Conservation (phyloP, 2,797 vertebrate genomes). For the Takifugu rubripes region DNA sequence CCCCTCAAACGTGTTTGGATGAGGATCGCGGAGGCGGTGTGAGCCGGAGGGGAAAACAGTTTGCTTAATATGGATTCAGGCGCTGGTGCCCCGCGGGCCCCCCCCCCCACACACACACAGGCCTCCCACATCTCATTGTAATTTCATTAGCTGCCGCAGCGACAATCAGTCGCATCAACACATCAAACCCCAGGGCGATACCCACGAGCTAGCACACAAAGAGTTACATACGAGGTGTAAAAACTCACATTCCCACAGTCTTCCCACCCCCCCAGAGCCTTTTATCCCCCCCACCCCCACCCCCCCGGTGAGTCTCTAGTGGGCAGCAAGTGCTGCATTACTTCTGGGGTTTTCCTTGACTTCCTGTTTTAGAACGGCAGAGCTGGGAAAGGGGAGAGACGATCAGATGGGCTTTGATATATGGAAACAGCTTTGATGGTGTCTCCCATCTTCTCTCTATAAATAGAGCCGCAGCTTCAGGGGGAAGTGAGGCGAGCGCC, state of each 20-base stretch:
- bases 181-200: conserved; percentile 51
- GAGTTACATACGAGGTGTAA: conserved; percentile 28
- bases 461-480: conserved; percentile 70
- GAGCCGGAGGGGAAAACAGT: conserved; percentile 42
- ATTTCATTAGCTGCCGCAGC: conserved; percentile 69
- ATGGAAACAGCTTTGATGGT: conserved; percentile 74
- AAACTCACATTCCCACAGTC: conserved; percentile 45
- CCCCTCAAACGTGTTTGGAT: conserved; percentile 16
- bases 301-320: conserved; percentile 46
- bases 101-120: conserved; percentile 35
- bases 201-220: conserved; percentile 28
- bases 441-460: conserved; percentile 66
- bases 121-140: conserved; percentile 63
- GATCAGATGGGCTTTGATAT: conserved; percentile 73
- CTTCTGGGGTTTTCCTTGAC: conserved; percentile 67
- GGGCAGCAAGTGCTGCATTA: conserved; percentile 53
- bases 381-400: conserved; percentile 42
- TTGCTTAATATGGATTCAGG: conserved; percentile 58
- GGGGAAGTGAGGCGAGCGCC: conserved; percentile 40
- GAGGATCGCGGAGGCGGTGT: conserved; percentile 20
- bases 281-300: conserved; percentile 25
- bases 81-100: conserved; percentile 37
- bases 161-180: conserved; percentile 58
- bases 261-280: conserved; percentile 28
- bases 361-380: conserved; percentile 56